Conservation (phyloP, 2,888 invertebrate species). For the Phaedon cochleariae region DNA sequence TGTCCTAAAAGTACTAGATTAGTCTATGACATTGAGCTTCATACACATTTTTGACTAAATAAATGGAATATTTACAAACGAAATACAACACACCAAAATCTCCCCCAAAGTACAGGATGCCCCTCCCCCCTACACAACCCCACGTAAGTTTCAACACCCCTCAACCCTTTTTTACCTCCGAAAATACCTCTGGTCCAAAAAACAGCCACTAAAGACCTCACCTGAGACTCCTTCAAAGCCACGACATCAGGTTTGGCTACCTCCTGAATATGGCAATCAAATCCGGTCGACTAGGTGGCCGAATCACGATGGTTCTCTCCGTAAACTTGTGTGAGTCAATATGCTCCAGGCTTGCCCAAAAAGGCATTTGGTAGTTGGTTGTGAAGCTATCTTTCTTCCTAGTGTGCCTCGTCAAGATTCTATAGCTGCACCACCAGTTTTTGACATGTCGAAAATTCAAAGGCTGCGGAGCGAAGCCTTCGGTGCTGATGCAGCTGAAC, state of each 20-base stretch:
- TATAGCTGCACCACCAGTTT: too few species aligned
- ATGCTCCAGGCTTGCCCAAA: slow-evolving; percentile 64
- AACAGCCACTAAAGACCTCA: slow-evolving; percentile 41
- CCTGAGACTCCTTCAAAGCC: slow-evolving; percentile 43
- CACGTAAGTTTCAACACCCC: slow-evolving; percentile 52
- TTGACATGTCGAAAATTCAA: too few species aligned
- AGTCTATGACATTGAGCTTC: slow-evolving; percentile 22
- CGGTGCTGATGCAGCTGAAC: background rate
- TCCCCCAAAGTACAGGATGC: too few species aligned
- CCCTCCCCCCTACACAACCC: too few species aligned
- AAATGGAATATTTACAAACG: slow-evolving; percentile 1
- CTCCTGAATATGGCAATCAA: too few species aligned
- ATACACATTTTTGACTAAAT: slow-evolving; percentile 3
- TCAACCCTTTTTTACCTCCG: slow-evolving; percentile 63
- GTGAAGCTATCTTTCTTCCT: slow-evolving; percentile 40
- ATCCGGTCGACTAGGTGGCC: background rate
- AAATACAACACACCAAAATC: slow-evolving; percentile 4
- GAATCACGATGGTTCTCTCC: too few species aligned
- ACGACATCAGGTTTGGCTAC: too few species aligned
- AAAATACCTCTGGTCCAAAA: slow-evolving; percentile 73
- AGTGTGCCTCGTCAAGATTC: too few species aligned
- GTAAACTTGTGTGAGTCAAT: slow-evolving; percentile 58
- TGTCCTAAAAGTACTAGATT: background rate
- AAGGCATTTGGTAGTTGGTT: slow-evolving; percentile 54
- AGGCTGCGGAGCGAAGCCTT: background rate